Conservation (phyloP, 1,140 invertebrate genomes). For the Chionoecetes opilio region DNA sequence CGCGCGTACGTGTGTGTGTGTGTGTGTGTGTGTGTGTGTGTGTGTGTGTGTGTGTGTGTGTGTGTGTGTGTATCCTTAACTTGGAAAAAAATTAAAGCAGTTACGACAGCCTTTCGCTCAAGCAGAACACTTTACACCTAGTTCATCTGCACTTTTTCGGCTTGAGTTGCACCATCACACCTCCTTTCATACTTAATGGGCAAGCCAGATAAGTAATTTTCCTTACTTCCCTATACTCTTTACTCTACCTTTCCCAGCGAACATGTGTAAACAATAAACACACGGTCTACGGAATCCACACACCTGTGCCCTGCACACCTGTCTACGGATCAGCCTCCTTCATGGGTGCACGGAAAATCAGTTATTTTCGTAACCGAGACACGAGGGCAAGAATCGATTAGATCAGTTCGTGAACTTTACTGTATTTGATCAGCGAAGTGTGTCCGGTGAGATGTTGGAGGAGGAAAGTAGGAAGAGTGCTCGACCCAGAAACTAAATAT, state of each 20-base stretch:
- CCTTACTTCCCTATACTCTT: neutral
- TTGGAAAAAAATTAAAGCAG: neutral
- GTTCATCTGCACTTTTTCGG: no score
- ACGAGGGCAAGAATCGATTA: conserved; percentile 12
- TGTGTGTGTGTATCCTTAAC: conserved; percentile 9
- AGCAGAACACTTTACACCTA: no score
- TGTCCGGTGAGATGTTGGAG: neutral
- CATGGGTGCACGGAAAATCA: neutral
- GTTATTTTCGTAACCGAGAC: neutral
- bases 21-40: neutral
- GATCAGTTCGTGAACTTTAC: conserved; percentile 28
- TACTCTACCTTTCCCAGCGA: neutral
- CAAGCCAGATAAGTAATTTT: neutral
- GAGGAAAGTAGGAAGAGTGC: neutral
- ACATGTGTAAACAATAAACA: neutral
- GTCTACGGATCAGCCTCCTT: neutral
- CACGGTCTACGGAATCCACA: neutral
- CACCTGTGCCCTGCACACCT: conserved; percentile 11
- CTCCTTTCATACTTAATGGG: no score
- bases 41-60: conserved; percentile 46
- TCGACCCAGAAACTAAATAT: neutral
- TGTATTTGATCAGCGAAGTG: neutral
- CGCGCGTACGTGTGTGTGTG: no score
- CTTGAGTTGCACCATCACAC: no score
- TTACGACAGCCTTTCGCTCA: neutral